These are phyloP conservation scores for Melinaea marsaeus DNA, from an alignment of 2,888 invertebrate species.

Conservation along the genomic window DNA sequence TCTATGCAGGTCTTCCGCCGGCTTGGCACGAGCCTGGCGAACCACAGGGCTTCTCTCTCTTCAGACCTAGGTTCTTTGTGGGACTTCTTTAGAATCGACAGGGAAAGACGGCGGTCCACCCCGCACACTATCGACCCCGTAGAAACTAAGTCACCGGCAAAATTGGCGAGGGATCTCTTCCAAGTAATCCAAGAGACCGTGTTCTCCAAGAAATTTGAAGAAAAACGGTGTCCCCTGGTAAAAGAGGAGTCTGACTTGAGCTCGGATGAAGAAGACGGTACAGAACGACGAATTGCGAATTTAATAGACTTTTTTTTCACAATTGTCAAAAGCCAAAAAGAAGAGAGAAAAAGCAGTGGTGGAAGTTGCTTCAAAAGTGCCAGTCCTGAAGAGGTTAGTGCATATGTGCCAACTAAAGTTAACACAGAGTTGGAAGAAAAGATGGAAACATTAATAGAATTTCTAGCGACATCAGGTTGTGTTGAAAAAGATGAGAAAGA, in stretches of 20 bases:
- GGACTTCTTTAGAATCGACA: constrained; percentile 65
- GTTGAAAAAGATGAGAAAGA: constrained; percentile 59
- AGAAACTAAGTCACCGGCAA: constrained; percentile 58
- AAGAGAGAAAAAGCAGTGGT: constrained; percentile 64
- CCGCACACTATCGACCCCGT: constrained; percentile 56
- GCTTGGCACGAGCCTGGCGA: constrained; percentile 63
- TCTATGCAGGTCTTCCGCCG: constrained; percentile 63
- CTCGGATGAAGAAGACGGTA: constrained; percentile 63
- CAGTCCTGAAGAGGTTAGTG: constrained; percentile 52
- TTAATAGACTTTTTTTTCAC: constrained; percentile 74
- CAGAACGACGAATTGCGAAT: constrained; percentile 66
- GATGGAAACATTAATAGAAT: constrained; percentile 73
- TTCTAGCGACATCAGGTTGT: constrained; percentile 66
- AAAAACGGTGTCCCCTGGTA: constrained; percentile 64
- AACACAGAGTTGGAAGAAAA: constrained; percentile 69
- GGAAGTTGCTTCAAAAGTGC: constrained; percentile 65
- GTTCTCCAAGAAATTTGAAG: constrained; percentile 56
- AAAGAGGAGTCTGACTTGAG: constrained; percentile 68
- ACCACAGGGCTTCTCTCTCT: constrained; percentile 67
- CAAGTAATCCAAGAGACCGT: constrained; percentile 73
- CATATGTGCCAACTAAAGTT: constrained; percentile 50
- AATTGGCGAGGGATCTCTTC: constrained; percentile 64
- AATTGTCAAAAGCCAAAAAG: constrained; percentile 70
- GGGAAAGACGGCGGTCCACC: constrained; percentile 58
- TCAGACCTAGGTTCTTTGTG: constrained; percentile 68